Conservation (phyloP, 2,113 vertebrate genomes). For the Morone chrysops region DNA sequence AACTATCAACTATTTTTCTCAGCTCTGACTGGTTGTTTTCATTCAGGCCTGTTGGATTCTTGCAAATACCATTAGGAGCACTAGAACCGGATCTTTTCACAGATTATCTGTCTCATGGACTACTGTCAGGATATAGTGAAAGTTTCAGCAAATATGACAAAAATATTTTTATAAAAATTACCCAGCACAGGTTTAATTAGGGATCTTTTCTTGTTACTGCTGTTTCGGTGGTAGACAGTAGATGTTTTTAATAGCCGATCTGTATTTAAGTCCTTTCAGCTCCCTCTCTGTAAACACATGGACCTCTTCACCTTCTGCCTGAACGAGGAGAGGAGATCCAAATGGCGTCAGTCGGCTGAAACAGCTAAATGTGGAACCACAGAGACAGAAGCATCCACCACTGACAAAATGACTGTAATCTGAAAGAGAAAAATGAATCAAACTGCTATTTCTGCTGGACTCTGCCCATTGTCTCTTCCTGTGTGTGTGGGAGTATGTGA, state of each 20-base stretch:
- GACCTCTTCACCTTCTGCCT: background rate
- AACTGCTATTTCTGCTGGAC: slow-evolving; percentile 6
- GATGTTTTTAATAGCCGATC: background rate
- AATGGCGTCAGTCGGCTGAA: background rate
- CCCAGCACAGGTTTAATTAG: too few relatives aligned
- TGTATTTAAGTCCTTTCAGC: background rate
- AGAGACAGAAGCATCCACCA: background rate
- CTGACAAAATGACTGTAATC: slow-evolving; percentile 8
- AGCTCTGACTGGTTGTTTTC: too few relatives aligned
- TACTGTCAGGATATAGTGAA: too few relatives aligned
- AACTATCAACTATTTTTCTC: too few relatives aligned
- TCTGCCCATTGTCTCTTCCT: background rate
- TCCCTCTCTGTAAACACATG: background rate
- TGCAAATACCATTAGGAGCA: too few relatives aligned
- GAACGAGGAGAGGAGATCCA: background rate
- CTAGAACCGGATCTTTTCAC: too few relatives aligned
- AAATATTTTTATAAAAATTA: too few relatives aligned
- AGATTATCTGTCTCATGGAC: too few relatives aligned
- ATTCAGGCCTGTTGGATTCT: too few relatives aligned
- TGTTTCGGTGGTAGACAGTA: background rate
- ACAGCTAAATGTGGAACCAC: background rate
- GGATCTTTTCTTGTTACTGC: background rate
- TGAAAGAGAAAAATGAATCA: background rate
- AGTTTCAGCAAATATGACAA: too few relatives aligned
- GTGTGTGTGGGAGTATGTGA: slow-evolving; percentile 29